Conservation (phyloP, 2,888 invertebrate species). For the Agrochola circellaris region DNA sequence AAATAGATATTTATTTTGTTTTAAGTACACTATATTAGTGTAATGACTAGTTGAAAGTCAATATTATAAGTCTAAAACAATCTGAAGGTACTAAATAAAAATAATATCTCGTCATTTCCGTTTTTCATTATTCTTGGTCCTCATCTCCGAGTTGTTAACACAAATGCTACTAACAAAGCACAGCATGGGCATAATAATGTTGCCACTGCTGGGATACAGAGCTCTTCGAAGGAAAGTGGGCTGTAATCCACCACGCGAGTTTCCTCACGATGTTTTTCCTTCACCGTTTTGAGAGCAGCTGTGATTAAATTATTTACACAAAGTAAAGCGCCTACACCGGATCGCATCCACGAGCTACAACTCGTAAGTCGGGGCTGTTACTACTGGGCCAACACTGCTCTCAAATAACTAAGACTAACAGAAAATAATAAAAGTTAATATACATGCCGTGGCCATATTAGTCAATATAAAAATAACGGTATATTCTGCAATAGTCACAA, state of each 20-base stretch:
- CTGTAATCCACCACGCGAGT: no score
- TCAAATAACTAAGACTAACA: no score
- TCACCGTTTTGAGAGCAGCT: no score
- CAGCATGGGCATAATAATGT: no score
- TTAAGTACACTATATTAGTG: conserved; percentile 90
- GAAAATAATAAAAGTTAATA: not conserved
- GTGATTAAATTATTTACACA: no score
- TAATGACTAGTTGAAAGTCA: conserved; percentile 79
- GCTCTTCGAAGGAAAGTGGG: no score
- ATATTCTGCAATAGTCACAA: not conserved
- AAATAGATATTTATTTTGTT: conserved; percentile 78
- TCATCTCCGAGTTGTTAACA: not conserved
- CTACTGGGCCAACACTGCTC: no score
- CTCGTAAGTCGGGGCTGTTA: no score
- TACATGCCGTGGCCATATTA: not conserved
- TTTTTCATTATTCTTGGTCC: conserved; percentile 29
- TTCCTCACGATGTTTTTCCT: no score
- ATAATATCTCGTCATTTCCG: conserved; percentile 56
- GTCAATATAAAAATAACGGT: not conserved
- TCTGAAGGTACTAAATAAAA: conserved; percentile 81
- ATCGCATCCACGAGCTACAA: no score
- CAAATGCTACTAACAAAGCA: not conserved
- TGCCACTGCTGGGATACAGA: no score
- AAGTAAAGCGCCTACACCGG: no score
- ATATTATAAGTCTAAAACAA: conserved; percentile 75